These are phyloP conservation scores for Caenorhabditis doughertyi DNA, from an alignment of 2,888 invertebrate genomes.

Conservation along the genomic window DNA sequence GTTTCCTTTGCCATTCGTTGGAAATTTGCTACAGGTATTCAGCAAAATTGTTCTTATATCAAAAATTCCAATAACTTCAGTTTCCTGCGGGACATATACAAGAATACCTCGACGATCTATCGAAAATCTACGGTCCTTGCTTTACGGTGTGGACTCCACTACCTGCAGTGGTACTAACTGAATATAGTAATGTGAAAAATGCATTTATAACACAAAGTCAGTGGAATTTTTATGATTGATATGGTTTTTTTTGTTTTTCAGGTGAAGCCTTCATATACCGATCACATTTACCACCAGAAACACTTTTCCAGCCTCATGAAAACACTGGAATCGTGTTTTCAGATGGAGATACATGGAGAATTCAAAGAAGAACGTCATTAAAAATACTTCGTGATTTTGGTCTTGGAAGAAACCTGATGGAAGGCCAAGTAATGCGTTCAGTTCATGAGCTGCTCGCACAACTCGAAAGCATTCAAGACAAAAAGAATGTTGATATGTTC, in stretches of 20 bases:
- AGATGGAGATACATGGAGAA: conserved; percentile 70
- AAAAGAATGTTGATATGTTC: conserved; percentile 57
- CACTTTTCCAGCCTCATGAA: conserved; percentile 14
- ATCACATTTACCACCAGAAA: conserved; percentile 40
- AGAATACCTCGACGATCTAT: conserved; percentile 44
- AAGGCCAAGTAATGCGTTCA: conserved; percentile 65
- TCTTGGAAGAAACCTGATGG: conserved; percentile 71
- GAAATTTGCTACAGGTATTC: conserved; percentile 53
- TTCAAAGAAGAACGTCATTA: conserved; percentile 67
- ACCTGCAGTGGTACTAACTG: conserved; percentile 66
- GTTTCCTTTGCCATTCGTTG: conserved; percentile 66
- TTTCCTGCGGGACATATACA: conserved; percentile 58
- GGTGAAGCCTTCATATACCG: conserved; percentile 51
- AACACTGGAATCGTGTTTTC: conserved; percentile 44
- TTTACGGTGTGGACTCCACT: conserved; percentile 74
- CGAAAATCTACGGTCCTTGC: conserved; percentile 73
- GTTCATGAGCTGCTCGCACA: conserved; percentile 48
- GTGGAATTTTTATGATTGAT: no score
- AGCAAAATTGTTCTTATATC: background rate
- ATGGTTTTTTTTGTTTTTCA: no score
- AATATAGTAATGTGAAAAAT: conserved; percentile 69
- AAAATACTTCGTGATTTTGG: conserved; percentile 72
- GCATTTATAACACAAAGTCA: conserved; percentile 66
- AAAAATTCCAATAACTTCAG: conserved; percentile 2
- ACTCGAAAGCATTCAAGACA: conserved; percentile 21